Base-by-base conservation (phyloP, 2,888 invertebrate species). In the Ichneumoninae sp. region DNA sequence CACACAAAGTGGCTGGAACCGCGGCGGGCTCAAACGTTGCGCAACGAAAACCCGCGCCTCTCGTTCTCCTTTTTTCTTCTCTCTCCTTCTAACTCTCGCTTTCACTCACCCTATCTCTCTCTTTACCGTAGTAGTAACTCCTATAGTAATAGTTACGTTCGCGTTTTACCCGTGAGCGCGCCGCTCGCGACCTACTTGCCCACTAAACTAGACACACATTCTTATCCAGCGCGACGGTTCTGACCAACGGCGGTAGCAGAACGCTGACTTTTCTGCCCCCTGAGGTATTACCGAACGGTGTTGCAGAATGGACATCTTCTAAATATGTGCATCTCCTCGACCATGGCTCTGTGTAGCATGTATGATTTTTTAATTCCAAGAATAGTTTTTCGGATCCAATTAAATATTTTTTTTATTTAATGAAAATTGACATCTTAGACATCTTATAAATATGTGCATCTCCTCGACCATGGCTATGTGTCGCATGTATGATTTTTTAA, bases 171-270 rank as follows among this genome's bases (percentile, higher is more conserved):
- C 93, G 91, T 82, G 79, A 75, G 84, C 84, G 65, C 71, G 79
- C 65, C 52, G 36, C 72, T 72, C 90, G 91, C 93, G 93, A 93
- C 93, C 93, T 92, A 93, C 93, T 93, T 93, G 93, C 93, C 93
- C 92, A 93, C 91, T 93, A 93, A 93, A 93, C 94, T 94, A 94
- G 94, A 94, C 94, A 93, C 90, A 94, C 92, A 93, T 94, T 93
- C 92, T 93, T 93, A 93, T 93, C 92, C 93, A 89, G 83, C 87
- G 87, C 74, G 74, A 57, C 60, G 72, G 60, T 60, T 36, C 80
- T 76, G 71, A 83, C 75, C 76, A 72, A 62, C 60, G 36, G 50
- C 70, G 74, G 50, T 52, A 54, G 69, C 60, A 57, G 54, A 69
- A 52, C 16, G 1, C 22, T 36, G n/a, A 78, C 44, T 50, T 50